Evolutionary conservation across 2,113 vertebrate genomes (phyloP), one percentile per base, ranked within the genome.

Genomic region (Dipodomys spectabilis): DNA sequence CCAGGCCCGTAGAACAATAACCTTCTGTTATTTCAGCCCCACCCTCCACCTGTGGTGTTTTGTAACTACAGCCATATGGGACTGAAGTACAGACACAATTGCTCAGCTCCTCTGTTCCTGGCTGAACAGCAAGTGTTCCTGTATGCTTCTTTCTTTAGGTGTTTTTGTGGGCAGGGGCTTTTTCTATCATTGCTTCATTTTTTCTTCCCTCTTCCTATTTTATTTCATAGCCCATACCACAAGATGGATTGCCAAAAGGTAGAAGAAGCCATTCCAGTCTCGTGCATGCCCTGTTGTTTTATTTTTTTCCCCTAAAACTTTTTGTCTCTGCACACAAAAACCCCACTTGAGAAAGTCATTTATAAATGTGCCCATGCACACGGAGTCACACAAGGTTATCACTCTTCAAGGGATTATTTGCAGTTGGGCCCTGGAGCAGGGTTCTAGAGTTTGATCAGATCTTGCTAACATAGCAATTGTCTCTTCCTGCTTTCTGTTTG

Each of bases 401-500:
- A 65, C 82, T 84, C 67, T 57, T 60, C 57, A 25, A 82, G 73
- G 28, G 4, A 1, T 39, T 39, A n/a, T 39, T 84, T 90, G 9
- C 19, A 81, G 44, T 32, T 69, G 73, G 72, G 67, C 39, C 60
- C 88, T 71, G 45, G 72, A 84, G 57, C 53, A 89, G 15, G 53
- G 25, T 68, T 95, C 85, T 69, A 92, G 82, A 80, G 78, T 81
- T 64, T 87, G 32, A 92, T 93, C 64, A 90, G 13, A 69, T 92
- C 64, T 82, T 85, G 79, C 78, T 90, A 53, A 78, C 39, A 86
- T 90, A 90, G 86, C 78, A 90, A 64, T 35, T 82, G 53, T 69
- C 91, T 91, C 82, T 74, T 0, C 6, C 71, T 22, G 25, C 13
- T 30, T 85, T 96, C 78, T 90, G 65, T 85, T 92, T 87, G 74